A percentile compares a stretch with the other conserved stretches of the same genome.
Conservation (phyloP, 2,888 invertebrate species). For the Diplazon laetatorius region DNA sequence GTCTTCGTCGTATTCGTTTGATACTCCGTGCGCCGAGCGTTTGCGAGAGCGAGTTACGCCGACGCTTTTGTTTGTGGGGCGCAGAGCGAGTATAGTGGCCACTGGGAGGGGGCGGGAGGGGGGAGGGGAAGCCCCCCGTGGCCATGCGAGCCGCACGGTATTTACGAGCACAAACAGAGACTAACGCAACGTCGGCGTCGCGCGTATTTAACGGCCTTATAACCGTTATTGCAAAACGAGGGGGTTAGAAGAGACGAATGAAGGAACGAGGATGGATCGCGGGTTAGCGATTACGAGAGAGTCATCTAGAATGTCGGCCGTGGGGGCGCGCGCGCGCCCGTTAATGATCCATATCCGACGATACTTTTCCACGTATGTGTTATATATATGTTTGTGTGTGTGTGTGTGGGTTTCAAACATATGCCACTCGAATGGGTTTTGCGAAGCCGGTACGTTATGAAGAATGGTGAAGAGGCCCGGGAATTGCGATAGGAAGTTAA, state of each 20-base stretch:
- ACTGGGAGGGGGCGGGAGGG: neutral
- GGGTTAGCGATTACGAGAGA: slow-evolving; percentile 50
- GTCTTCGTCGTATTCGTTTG: no score
- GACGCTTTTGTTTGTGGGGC: slow-evolving; percentile 40
- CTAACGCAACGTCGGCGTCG: slow-evolving; percentile 21
- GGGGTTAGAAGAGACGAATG: slow-evolving; percentile 59
- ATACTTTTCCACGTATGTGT: slow-evolving; percentile 40
- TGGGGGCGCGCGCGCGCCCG: slow-evolving; percentile 40
- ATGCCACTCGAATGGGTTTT: slow-evolving; percentile 29
- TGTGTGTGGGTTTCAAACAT: neutral
- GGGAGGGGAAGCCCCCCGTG: no score
- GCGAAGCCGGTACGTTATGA: slow-evolving; percentile 21
- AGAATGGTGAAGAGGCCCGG: slow-evolving; percentile 8
- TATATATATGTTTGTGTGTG: neutral
- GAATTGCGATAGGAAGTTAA: slow-evolving; percentile 44
- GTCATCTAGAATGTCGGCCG: slow-evolving; percentile 53
- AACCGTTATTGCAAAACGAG: slow-evolving; percentile 67
- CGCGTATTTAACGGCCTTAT: slow-evolving; percentile 60
- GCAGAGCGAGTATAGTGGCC: slow-evolving; percentile 26
- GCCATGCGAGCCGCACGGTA: slow-evolving; percentile 40
- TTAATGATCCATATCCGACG: slow-evolving; percentile 64
- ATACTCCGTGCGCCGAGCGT: no score
- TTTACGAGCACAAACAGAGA: slow-evolving; percentile 60
- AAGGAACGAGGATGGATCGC: slow-evolving; percentile 50
- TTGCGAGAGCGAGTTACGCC: slow-evolving; percentile 18